Evolutionary conservation across 2,113 vertebrate species (phyloP).

Genomic region (Pandion haliaetus): DNA sequence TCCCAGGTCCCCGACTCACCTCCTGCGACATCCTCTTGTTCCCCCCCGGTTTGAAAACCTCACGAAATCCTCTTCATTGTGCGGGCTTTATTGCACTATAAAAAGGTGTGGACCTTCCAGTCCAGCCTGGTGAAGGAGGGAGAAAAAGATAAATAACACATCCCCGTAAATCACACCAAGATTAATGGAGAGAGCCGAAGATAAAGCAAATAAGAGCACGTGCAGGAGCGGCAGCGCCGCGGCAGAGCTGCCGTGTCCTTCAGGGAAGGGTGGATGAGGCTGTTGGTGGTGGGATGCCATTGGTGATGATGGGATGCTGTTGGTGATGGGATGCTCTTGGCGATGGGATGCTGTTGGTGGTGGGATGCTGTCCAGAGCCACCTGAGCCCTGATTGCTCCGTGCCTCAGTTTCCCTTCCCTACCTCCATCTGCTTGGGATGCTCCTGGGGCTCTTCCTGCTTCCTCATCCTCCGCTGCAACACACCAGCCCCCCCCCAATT

Average conservation of each 20-base stretch:
- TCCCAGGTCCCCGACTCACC: not conserved
- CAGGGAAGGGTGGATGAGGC: not conserved
- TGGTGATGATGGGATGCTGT: accelerated
- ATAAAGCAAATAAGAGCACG: not conserved
- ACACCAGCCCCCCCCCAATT: too few species aligned
- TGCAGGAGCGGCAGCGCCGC: not conserved
- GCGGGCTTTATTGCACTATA: conserved; percentile 9
- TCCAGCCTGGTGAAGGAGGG: not conserved
- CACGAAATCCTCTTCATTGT: not conserved
- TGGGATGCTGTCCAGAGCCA: too few species aligned
- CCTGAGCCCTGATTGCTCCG: accelerated
- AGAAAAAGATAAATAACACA: not conserved
- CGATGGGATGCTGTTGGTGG: accelerated
- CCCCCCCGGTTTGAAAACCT: not conserved
- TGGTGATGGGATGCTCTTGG: accelerated
- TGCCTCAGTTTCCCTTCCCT: not conserved
- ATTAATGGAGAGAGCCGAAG: conserved; percentile 20
- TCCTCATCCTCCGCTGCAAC: accelerated
- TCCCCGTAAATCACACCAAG: not conserved
- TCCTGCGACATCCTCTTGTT: not conserved
- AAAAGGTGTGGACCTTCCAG: conserved; percentile 43
- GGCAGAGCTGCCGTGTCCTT: not conserved
- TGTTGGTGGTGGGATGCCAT: accelerated
- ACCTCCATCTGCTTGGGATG: not conserved
- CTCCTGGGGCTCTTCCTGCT: not conserved